These are phyloP conservation scores for Andrena bicolor DNA, from an alignment of 2,888 invertebrate species.

Conservation along the genomic window DNA sequence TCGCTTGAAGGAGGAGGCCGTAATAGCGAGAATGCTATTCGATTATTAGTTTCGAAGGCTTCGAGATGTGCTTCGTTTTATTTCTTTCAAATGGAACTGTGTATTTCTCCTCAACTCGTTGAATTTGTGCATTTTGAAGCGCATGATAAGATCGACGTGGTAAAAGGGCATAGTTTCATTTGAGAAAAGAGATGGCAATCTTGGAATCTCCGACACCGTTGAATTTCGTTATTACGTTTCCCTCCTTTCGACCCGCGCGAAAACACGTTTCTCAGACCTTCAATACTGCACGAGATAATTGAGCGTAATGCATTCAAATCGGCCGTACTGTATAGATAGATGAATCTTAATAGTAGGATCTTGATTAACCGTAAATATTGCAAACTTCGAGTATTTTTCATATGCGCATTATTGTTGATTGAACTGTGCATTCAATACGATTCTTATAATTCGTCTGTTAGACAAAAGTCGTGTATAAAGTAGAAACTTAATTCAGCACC, in stretches of 20 bases:
- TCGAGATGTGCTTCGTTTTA: neutral
- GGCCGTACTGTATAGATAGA: conserved; percentile 55
- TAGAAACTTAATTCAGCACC: neutral
- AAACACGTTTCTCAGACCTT: conserved; percentile 6
- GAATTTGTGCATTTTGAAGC: conserved; percentile 5
- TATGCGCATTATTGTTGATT: conserved; percentile 43
- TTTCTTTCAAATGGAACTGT: conserved; percentile 3
- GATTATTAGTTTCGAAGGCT: neutral
- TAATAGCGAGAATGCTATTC: neutral
- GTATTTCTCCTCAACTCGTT: neutral
- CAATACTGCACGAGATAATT: conserved; percentile 18
- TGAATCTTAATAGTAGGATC: conserved; percentile 54
- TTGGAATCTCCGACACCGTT: neutral
- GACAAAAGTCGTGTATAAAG: neutral
- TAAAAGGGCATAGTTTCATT: conserved; percentile 10
- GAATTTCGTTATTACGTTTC: neutral
- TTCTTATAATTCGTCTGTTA: neutral
- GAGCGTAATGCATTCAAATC: conserved; percentile 29
- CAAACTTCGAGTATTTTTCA: conserved; percentile 39
- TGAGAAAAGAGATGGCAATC: neutral
- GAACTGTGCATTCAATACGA: conserved; percentile 22
- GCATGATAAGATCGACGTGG: neutral
- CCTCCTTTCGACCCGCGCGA: neutral
- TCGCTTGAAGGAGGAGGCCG: neutral
- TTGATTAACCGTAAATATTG: conserved; percentile 42